phyloP scores from a whole-genome alignment of 2,797 vertebrate species.

The Propithecus perrieri region DNA sequence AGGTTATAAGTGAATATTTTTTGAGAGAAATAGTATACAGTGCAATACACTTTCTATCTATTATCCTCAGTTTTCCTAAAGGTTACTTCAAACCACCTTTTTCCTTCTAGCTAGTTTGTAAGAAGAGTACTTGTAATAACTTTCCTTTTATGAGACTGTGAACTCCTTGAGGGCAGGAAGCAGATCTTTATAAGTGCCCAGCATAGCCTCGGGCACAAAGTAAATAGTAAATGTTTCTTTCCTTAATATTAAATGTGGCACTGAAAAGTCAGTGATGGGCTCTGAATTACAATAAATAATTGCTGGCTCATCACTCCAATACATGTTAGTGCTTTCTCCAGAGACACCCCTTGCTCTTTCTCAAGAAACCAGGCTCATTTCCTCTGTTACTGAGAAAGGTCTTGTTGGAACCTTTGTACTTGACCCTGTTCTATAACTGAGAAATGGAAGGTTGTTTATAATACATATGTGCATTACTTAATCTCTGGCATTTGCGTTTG shows the following conservation, averaged over 20 bases:
- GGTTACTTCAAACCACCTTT: background rate
- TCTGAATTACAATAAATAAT: background rate
- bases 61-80: conserved; percentile 23
- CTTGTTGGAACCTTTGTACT: conserved; percentile 38
- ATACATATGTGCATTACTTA: conserved; percentile 50
- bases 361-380: conserved; percentile 28
- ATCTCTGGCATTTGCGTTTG: conserved; percentile 75
- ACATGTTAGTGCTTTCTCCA: conserved; percentile 29
- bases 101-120: conserved; percentile 33
- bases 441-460: conserved; percentile 60
- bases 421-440: conserved; percentile 57
- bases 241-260: conserved; percentile 1
- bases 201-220: background rate
- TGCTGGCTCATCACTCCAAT: background rate
- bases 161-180: conserved; percentile 30
- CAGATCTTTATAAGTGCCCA: background rate
- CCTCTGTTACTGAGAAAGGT: conserved; percentile 23
- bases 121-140: background rate
- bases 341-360: background rate
- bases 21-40: background rate
- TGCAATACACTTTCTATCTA: background rate
- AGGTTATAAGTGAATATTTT: conserved; percentile 19
- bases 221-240: conserved; percentile 15
- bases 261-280: background rate
- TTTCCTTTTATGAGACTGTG: background rate